Base-by-base conservation (phyloP, 2,797 vertebrate genomes). In the Benthosema pterotum region DNA sequence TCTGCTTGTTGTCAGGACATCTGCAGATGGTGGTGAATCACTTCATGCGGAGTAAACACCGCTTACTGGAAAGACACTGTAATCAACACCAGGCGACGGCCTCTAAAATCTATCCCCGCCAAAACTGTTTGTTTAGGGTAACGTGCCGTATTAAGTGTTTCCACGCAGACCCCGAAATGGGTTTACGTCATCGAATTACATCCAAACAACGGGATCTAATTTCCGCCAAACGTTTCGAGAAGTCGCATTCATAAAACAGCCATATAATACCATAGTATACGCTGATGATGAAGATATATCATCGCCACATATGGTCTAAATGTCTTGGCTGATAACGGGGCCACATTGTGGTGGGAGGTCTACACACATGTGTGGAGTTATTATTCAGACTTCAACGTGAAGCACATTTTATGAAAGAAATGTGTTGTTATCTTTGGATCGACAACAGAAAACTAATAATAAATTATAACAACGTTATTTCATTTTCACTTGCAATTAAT, bases 41-140 rank as follows among this genome's bases (percentile, higher is more conserved):
- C 8, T 38, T 38, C 32, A 43, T 28, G 56, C 8, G 19, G 52
- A 67, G 53, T 49, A 11, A 11, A 79, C 65, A 60, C 59, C 60
- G 15, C 75, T 73, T 28, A 72, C 67, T 72, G 72, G 78, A 72
- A 65, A 61, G 78, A 72, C 63, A 61, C 57, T 9, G 38, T 78
- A 79, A 86, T 85, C 51, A 69, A 69, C 77, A 75, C 75, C 78
- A 78, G 77, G 74, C 76, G 68, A 70, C 61, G 42, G 32, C 46
- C 57, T 71, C 68, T 51, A 65, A 72, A 81, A 65, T 15, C 71
- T 50, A 71, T 38, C 51, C 3, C 17, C 65, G 60, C 57, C 48
- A 56, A 17, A 64, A 65, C 63, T 69, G 72, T 79, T 82, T 79
- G 72, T 83, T 79, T 71, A 62, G 66, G 52, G 53, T 61, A 42